Evolutionary conservation across 2,888 invertebrate genomes (phyloP).

Genomic region (Drosophila barbarae): DNA sequence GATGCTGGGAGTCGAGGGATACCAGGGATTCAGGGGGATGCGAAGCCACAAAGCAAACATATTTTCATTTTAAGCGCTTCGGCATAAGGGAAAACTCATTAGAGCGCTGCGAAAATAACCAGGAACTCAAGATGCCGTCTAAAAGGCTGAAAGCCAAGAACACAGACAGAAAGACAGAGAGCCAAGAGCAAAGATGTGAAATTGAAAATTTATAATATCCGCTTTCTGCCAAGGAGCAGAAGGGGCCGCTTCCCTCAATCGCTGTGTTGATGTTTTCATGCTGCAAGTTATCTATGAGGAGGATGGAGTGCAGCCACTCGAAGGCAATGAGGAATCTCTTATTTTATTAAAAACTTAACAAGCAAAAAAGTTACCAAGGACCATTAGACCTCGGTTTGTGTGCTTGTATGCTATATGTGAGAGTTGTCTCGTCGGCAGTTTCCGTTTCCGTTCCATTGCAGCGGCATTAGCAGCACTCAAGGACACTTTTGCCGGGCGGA

Average conservation of each 20-base stretch:
- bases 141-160: constrained; percentile 22
- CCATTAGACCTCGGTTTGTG: constrained; percentile 56
- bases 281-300: constrained; percentile 56
- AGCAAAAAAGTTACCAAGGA: constrained; percentile 58
- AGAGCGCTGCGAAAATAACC: constrained; percentile 62
- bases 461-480: constrained; percentile 72
- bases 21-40: constrained; percentile 11
- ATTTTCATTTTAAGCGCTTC: constrained; percentile 63
- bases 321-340: constrained; percentile 49
- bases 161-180: constrained; percentile 11
- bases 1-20: constrained; percentile 8
- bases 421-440: constrained; percentile 66
- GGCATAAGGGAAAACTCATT: constrained; percentile 66
- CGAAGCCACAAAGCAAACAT: constrained; percentile 60
- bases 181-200: constrained; percentile 45
- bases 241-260: constrained; percentile 57
- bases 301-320: constrained; percentile 45
- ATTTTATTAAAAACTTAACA: constrained; percentile 66
- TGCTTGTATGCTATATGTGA: constrained; percentile 21
- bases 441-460: constrained; percentile 56
- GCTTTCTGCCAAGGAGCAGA: constrained; percentile 24
- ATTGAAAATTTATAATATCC: constrained; percentile 75
- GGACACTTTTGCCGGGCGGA: constrained; percentile 69
- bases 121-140: constrained; percentile 37
- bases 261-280: constrained; percentile 70